A percentile compares a stretch with the other conserved stretches of the same genome.
Evolutionary conservation across 2,113 vertebrate species (phyloP).

Genomic region (Pterophyllum scalare): DNA sequence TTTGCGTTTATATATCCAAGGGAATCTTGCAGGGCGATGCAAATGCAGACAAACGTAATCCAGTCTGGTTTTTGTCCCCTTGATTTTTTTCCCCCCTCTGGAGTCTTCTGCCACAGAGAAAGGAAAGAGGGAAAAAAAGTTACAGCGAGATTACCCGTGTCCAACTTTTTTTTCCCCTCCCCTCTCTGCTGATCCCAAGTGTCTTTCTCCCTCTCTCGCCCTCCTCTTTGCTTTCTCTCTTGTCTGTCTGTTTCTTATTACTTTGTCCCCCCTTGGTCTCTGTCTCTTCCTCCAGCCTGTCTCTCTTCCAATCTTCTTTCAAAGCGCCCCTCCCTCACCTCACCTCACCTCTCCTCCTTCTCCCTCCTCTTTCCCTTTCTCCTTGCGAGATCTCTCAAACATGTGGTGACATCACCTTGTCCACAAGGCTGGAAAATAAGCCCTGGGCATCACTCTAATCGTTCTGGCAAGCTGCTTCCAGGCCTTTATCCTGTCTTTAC

Average conservation of each 20-base stretch:
- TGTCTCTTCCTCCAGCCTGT: not conserved
- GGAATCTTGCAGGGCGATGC: not conserved
- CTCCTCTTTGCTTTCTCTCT: not conserved
- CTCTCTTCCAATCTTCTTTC: not conserved
- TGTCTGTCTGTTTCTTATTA: slow-evolving; percentile 24
- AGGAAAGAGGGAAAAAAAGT: slow-evolving; percentile 68
- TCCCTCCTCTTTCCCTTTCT: slow-evolving; percentile 1
- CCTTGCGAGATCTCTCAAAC: slow-evolving; percentile 59
- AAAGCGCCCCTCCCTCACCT: not conserved
- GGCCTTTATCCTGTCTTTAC: slow-evolving; percentile 23
- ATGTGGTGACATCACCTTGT: slow-evolving; percentile 74
- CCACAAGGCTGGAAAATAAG: slow-evolving; percentile 51
- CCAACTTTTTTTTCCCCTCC: slow-evolving; percentile 74
- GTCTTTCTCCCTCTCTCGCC: slow-evolving; percentile 13
- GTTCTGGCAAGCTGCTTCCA: not conserved
- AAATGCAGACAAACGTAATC: slow-evolving; percentile 61
- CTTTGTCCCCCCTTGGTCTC: slow-evolving; percentile 19
- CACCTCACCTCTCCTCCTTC: not conserved
- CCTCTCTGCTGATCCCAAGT: slow-evolving; percentile 48
- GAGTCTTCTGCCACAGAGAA: slow-evolving; percentile 56
- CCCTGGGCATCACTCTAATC: slow-evolving; percentile 56
- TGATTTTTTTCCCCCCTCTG: slow-evolving; percentile 19
- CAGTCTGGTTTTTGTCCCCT: slow-evolving; percentile 43
- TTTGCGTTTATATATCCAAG: slow-evolving; percentile 10
- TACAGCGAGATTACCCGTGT: slow-evolving; percentile 59